These are phyloP conservation scores for Streptopelia turtur DNA, from an alignment of 2,797 vertebrate genomes.

Conservation along the genomic window DNA sequence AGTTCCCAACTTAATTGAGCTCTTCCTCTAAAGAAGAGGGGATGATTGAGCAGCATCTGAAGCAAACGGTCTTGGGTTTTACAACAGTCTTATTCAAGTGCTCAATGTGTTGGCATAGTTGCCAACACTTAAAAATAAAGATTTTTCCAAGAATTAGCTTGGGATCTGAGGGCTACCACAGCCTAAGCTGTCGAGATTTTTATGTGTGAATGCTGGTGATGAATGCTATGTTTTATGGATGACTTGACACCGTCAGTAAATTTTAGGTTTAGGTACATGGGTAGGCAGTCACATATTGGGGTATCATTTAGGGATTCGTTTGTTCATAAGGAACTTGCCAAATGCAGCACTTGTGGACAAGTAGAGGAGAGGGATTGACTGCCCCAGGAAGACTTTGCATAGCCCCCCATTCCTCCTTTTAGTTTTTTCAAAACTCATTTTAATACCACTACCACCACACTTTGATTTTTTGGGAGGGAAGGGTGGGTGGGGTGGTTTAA, in stretches of 20 bases:
- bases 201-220: background rate
- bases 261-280: background rate
- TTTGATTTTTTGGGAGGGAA: background rate
- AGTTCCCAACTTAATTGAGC: slow-evolving; percentile 21
- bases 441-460: background rate
- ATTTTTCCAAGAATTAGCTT: background rate
- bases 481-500: no score
- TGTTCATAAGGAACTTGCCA: background rate
- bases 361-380: background rate
- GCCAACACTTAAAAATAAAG: background rate
- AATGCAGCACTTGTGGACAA: background rate
- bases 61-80: background rate
- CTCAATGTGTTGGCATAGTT: background rate
- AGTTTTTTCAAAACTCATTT: background rate
- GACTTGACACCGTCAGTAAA: background rate
- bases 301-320: background rate
- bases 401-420: background rate
- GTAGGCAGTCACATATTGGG: background rate
- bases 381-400: background rate
- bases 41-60: background rate
- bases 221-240: background rate
- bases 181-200: background rate
- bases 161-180: background rate
- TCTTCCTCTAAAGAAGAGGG: slow-evolving; percentile 32
- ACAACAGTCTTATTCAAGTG: background rate